phyloP scores from a whole-genome alignment of 2,113 vertebrate species.

The Larimichthys crocea region DNA sequence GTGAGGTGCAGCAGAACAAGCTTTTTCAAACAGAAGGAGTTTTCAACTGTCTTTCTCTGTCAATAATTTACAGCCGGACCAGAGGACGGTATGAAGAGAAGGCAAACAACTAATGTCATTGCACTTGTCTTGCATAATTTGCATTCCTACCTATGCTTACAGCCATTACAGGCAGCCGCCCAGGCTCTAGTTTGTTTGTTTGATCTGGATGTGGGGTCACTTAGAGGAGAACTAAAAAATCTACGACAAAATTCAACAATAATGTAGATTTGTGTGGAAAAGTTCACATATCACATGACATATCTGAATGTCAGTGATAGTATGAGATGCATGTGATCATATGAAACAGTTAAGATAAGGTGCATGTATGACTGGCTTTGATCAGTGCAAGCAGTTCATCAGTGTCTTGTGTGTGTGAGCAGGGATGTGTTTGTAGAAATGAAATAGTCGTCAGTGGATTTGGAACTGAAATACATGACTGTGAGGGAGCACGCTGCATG shows the following conservation, averaged over 20 bases:
- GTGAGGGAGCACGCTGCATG: background rate
- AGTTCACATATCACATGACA: background rate
- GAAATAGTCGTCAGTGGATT: background rate
- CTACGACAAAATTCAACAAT: too few relatives aligned
- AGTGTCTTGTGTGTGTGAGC: constrained; percentile 6
- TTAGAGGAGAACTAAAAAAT: too few relatives aligned
- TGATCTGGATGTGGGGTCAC: background rate
- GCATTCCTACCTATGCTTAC: background rate
- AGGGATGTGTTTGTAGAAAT: background rate
- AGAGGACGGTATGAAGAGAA: background rate
- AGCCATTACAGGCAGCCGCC: background rate
- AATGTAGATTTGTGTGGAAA: background rate
- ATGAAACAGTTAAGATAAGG: background rate
- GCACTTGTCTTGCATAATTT: background rate
- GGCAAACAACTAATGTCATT: background rate
- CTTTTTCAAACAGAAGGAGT: background rate
- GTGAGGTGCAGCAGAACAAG: background rate
- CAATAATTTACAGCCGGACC: background rate
- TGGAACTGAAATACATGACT: background rate
- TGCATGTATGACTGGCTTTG: too few relatives aligned
- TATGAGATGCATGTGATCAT: background rate
- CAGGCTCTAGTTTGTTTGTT: background rate
- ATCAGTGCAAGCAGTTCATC: background rate
- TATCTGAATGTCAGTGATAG: background rate
- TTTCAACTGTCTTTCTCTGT: background rate